Percentiles rank a stretch among this genome's conserved stretches.
Conservation (phyloP, 2,797 vertebrate species). For the Kryptopterus vitreolus region DNA sequence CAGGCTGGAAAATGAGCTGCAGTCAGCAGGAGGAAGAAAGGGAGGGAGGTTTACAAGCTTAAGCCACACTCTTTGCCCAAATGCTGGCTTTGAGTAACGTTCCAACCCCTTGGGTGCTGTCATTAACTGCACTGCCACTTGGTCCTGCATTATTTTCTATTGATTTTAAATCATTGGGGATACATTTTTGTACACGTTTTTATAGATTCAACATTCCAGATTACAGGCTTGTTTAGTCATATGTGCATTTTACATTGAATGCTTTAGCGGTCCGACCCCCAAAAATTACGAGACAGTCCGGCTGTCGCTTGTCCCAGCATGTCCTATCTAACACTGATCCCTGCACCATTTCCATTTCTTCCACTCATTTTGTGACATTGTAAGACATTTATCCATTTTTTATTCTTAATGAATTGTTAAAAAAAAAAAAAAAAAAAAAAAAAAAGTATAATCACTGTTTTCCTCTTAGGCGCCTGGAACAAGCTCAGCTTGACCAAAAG, state of each 20-base stretch:
- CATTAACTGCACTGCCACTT: conserved; percentile 25
- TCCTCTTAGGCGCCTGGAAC: conserved; percentile 92
- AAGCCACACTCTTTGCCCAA: neutral
- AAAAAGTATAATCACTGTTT: conserved; percentile 43
- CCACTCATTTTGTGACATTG: conserved; percentile 3
- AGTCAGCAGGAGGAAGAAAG: conserved; percentile 11
- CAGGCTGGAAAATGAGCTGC: conserved; percentile 28
- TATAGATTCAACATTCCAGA: too few species aligned
- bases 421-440: conserved; percentile 50
- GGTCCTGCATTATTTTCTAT: conserved; percentile 4
- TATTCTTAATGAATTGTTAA: conserved; percentile 17
- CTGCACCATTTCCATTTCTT: conserved; percentile 12
- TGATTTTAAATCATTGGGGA: conserved; percentile 7
- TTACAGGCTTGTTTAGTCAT: neutral
- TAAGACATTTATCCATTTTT: neutral
- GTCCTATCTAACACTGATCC: neutral
- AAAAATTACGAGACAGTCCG: conserved; percentile 44
- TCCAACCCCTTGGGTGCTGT: conserved; percentile 2
- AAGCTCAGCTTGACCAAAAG: conserved; percentile 95
- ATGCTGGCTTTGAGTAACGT: conserved; percentile 17
- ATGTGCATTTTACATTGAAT: neutral
- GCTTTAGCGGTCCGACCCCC: neutral
- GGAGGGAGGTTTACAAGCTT: neutral
- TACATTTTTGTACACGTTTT: too few species aligned
- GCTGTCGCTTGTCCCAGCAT: conserved; percentile 14